Evolutionary conservation across 1,140 invertebrate genomes (phyloP).

Genomic region (Bombus waltoni): DNA sequence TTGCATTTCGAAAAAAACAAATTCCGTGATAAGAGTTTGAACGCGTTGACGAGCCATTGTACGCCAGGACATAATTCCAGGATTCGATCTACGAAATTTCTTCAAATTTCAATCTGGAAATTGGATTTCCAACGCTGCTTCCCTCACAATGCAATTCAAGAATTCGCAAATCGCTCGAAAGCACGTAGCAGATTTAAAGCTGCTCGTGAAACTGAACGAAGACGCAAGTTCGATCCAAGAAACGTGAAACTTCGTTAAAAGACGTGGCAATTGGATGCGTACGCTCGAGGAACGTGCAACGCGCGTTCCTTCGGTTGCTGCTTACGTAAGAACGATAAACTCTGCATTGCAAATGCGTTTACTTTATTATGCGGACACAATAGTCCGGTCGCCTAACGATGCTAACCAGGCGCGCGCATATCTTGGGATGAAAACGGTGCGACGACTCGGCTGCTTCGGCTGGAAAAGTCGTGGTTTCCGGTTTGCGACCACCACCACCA

Average conservation of each 20-base stretch:
- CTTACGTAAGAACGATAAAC: conserved; percentile 21
- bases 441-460: conserved; percentile 5
- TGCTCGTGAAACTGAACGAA: neutral
- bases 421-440: conserved; percentile 58
- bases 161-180: neutral
- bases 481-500: conserved; percentile 23
- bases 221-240: neutral
- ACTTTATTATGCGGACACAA: conserved; percentile 68
- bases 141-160: neutral
- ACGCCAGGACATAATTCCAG: no score
- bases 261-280: neutral
- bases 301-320: neutral
- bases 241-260: neutral
- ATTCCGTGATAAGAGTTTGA: no score
- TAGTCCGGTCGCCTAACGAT: conserved; percentile 50
- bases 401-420: conserved; percentile 52
- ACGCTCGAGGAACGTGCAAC: neutral
- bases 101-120: neutral
- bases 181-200: neutral
- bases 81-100: neutral
- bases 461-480: conserved; percentile 44
- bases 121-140: neutral
- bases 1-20: neutral
- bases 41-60: no score
- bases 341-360: conserved; percentile 73